Conservation (phyloP, 2,113 vertebrate species). For the Thalassarche chlororhynchos region DNA sequence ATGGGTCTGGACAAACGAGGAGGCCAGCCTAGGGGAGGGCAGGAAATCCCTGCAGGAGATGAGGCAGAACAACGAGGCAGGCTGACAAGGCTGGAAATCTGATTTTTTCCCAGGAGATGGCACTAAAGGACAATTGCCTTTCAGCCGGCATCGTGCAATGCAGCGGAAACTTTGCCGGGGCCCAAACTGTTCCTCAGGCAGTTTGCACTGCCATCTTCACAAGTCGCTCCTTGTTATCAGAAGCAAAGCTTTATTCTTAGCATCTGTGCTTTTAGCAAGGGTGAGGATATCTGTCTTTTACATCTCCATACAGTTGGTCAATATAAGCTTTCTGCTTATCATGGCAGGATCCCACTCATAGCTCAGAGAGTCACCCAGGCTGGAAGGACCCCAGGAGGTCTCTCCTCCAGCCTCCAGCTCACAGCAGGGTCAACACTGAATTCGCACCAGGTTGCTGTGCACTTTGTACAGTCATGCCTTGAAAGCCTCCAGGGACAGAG, state of each 20-base stretch:
- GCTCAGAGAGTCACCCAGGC: neutral
- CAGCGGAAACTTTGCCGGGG: neutral
- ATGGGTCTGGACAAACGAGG: neutral
- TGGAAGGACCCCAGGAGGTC: neutral
- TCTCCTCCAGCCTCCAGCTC: neutral
- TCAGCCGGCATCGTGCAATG: neutral
- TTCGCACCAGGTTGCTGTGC: fast-evolving
- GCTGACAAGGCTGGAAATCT: neutral
- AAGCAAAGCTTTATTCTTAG: neutral
- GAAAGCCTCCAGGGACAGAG: neutral
- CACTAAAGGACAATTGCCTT: conserved; percentile 37
- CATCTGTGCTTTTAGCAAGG: neutral
- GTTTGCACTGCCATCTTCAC: neutral
- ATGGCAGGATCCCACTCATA: neutral
- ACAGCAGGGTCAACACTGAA: neutral
- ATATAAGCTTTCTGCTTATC: neutral
- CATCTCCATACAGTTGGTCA: neutral
- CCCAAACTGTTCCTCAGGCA: neutral
- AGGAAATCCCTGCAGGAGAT: neutral
- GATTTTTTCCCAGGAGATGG: conserved; percentile 56
- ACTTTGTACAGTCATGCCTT: neutral
- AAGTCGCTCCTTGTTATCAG: neutral
- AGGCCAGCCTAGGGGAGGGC: neutral
- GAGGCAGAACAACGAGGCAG: neutral
- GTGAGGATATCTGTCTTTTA: neutral